A percentile compares a stretch with the other conserved stretches of the same genome.
phyloP scores from a whole-genome alignment of 1,140 invertebrate species.

The Drosophila oshimai region DNA sequence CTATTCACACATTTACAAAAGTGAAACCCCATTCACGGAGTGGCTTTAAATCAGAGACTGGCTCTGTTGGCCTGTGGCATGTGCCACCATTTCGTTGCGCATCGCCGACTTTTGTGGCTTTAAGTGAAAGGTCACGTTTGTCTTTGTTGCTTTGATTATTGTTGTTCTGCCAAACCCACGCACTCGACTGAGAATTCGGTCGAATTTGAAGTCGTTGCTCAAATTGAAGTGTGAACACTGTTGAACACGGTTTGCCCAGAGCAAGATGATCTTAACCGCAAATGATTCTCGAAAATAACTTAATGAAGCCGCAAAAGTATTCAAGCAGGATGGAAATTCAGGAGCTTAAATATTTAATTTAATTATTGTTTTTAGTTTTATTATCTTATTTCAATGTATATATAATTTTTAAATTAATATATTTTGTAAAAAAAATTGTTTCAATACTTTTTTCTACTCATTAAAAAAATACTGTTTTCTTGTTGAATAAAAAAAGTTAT shows the following conservation, averaged over 20 bases:
- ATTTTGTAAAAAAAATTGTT: no score
- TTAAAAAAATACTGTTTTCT: no score
- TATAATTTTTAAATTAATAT: no score
- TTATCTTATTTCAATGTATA: background rate
- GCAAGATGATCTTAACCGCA: slow-evolving; percentile 17
- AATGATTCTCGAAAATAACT: slow-evolving; percentile 22
- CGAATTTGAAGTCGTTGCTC: slow-evolving; percentile 16
- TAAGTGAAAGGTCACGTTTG: slow-evolving; percentile 52
- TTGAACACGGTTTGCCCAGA: background rate
- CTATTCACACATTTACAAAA: slow-evolving; percentile 27
- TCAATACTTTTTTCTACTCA: no score
- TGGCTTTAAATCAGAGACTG: slow-evolving; percentile 1
- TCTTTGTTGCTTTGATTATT: slow-evolving; percentile 5
- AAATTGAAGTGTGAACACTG: slow-evolving; percentile 14
- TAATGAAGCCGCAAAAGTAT: slow-evolving; percentile 27
- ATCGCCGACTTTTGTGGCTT: slow-evolving; percentile 42
- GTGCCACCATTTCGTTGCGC: slow-evolving; percentile 46
- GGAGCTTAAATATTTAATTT: no score
- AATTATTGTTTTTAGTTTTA: background rate
- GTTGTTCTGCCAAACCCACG: slow-evolving; percentile 23
- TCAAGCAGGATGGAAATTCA: background rate
- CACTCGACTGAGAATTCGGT: background rate
- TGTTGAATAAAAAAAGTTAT: no score
- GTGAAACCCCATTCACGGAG: slow-evolving; percentile 40
- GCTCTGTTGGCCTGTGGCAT: slow-evolving; percentile 29